Conservation (phyloP, 2,888 invertebrate species). For the Pemphredon lugubris region DNA sequence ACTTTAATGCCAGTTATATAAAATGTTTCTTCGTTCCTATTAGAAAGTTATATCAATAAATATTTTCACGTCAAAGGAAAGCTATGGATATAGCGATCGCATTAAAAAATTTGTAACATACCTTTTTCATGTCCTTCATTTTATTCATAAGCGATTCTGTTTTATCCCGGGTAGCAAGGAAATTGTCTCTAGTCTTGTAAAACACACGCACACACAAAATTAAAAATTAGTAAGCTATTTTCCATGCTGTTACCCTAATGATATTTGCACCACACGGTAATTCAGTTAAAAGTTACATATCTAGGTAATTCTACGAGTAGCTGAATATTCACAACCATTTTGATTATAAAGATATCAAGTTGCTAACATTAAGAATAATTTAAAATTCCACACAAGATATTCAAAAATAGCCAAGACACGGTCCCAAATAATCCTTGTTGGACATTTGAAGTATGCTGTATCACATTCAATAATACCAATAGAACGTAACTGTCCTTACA, state of each 20-base stretch:
- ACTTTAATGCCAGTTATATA: too few relatives aligned
- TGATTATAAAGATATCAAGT: conserved; percentile 27
- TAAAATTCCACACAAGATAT: conserved; percentile 42
- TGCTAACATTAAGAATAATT: conserved; percentile 46
- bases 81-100: not conserved
- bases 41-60: not conserved
- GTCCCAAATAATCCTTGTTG: conserved; percentile 21
- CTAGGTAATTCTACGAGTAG: conserved; percentile 44
- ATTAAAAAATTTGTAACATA: conserved; percentile 79
- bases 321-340: conserved; percentile 43
- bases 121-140: conserved; percentile 97
- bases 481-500: conserved; percentile 14
- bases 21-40: too few relatives aligned
- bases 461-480: conserved; percentile 45
- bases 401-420: conserved; percentile 39
- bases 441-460: conserved; percentile 30
- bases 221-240: conserved; percentile 68
- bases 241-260: conserved; percentile 71
- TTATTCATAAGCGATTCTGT: conserved; percentile 96
- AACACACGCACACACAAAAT: conserved; percentile 72
- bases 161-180: conserved; percentile 94
- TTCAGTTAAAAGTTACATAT: conserved; percentile 46
- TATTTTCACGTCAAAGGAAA: not conserved
- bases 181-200: conserved; percentile 93
- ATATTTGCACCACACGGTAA: conserved; percentile 51